Percentiles rank a stretch among this genome's conserved stretches.
Conservation (phyloP, 2,888 invertebrate genomes). For the Lagria hirta region DNA sequence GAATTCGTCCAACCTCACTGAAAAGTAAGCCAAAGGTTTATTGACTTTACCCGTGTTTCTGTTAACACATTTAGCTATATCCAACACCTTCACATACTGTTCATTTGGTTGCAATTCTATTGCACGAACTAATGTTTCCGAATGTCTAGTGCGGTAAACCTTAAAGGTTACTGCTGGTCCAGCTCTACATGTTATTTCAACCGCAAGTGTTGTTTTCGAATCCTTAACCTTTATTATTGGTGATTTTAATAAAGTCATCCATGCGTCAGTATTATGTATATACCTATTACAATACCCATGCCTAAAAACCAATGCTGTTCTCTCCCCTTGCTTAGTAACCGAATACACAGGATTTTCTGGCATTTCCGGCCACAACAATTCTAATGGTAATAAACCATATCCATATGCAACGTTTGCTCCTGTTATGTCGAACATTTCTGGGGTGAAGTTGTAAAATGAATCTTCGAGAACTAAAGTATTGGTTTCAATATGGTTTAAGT, state of each 20-base stretch:
- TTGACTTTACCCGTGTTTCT: conserved; percentile 4
- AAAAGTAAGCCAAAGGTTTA: too few relatives aligned
- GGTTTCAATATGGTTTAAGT: neutral
- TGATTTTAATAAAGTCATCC: neutral
- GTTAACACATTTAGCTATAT: conserved; percentile 5
- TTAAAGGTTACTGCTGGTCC: neutral
- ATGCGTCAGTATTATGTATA: neutral
- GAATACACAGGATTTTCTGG: conserved; percentile 7
- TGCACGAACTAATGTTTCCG: neutral
- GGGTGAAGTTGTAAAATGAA: conserved; percentile 4
- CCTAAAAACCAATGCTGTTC: neutral
- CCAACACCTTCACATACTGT: neutral
- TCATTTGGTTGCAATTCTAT: conserved; percentile 1
- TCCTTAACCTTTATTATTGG: neutral
- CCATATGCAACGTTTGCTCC: conserved; percentile 10
- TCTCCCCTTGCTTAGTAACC: neutral
- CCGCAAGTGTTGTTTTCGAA: neutral
- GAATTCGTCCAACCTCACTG: too few relatives aligned
- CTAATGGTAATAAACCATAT: conserved; percentile 11
- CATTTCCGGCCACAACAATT: conserved; percentile 6
- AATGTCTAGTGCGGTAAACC: neutral
- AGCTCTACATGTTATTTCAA: neutral
- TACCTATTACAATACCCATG: neutral
- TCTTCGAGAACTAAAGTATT: conserved; percentile 1
- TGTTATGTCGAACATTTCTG: neutral